Evolutionary conservation across 2,113 vertebrate species (phyloP).

Genomic region (Ceyx melanurus): DNA sequence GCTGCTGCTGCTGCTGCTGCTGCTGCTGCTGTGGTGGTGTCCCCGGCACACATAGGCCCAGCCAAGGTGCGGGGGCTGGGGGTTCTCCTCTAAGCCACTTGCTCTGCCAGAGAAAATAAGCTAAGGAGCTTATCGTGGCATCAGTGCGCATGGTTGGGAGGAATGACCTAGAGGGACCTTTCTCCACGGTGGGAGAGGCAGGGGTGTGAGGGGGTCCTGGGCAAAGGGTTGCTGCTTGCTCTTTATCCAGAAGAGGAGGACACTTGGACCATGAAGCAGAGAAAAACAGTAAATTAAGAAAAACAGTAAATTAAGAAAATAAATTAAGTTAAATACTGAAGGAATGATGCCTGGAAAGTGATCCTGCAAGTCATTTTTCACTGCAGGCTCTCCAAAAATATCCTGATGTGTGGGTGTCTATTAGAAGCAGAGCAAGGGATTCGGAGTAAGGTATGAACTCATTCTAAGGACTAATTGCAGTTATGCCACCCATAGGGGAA

Average conservation of each 20-base stretch:
- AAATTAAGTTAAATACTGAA: background rate
- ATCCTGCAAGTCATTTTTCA: slow-evolving; percentile 5
- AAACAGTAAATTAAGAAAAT: background rate
- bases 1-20: background rate
- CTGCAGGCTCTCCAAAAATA: slow-evolving; percentile 42
- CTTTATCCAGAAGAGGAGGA: background rate
- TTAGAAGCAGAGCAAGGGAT: slow-evolving; percentile 31
- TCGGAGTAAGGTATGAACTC: slow-evolving; percentile 34
- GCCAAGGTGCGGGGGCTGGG: background rate
- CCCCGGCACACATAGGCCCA: background rate
- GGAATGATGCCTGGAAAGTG: background rate
- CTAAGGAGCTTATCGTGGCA: slow-evolving; percentile 28
- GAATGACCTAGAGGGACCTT: slow-evolving; percentile 9
- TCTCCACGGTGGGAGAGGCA: background rate
- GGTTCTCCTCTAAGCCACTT: slow-evolving; percentile 28
- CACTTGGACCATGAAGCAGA: background rate
- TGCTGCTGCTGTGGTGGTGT: background rate
- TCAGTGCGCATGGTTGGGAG: background rate
- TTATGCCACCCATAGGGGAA: background rate
- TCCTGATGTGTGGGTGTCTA: slow-evolving; percentile 36
- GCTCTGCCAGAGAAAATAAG: slow-evolving; percentile 15
- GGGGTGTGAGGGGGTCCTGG: background rate
- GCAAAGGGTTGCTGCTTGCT: background rate
- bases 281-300: background rate
- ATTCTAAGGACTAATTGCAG: slow-evolving; percentile 15